phyloP scores from a whole-genome alignment of 1,140 invertebrate genomes.

The Sesamia nonagrioides region DNA sequence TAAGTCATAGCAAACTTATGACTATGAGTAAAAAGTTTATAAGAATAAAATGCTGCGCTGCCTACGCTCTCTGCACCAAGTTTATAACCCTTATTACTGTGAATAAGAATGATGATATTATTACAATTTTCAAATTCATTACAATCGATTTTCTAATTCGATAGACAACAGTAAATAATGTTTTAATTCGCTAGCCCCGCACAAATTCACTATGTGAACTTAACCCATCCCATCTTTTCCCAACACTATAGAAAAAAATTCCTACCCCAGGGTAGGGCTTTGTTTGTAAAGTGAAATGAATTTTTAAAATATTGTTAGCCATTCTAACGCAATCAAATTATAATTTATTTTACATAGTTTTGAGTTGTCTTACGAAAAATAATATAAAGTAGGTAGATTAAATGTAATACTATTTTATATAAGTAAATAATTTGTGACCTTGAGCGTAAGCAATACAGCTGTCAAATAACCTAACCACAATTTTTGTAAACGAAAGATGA shows the following conservation, averaged over 20 bases:
- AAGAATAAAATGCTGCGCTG: too few species aligned
- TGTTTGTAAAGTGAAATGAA: constrained; percentile 35
- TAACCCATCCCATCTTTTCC: not conserved
- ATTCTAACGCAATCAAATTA: not conserved
- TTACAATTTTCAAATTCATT: too few species aligned
- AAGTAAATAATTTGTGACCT: constrained; percentile 60
- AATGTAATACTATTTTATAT: constrained; percentile 5
- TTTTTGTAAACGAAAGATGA: constrained; percentile 59
- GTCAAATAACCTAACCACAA: constrained; percentile 71
- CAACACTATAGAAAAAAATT: not conserved
- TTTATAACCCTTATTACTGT: too few species aligned
- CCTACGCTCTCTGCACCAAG: too few species aligned
- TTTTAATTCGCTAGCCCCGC: too few species aligned
- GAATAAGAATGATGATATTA: too few species aligned
- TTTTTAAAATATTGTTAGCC: not conserved
- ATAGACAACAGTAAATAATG: too few species aligned
- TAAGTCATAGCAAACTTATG: too few species aligned
- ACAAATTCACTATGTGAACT: too few species aligned
- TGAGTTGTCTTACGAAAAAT: not conserved
- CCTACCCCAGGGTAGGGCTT: constrained; percentile 34
- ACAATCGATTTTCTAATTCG: too few species aligned
- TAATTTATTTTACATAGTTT: not conserved
- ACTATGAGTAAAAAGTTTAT: too few species aligned
- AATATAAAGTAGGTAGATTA: constrained; percentile 15
- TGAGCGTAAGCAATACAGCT: constrained; percentile 66